Conservation (phyloP, 2,113 vertebrate genomes). For the Thalassarche chlororhynchos region DNA sequence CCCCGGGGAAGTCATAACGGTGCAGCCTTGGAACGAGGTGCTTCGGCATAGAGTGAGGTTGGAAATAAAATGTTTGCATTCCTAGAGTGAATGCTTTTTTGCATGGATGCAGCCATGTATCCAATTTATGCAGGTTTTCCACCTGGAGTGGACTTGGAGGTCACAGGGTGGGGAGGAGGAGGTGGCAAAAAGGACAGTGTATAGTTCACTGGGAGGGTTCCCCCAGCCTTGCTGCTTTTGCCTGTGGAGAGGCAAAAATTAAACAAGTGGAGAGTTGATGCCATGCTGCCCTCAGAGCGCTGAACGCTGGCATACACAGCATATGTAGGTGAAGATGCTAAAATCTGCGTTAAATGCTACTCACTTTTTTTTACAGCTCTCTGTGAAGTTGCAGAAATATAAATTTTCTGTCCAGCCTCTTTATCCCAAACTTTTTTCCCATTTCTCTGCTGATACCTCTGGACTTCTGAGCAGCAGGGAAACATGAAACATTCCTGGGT, state of each 20-base stretch:
- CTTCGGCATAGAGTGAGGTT: background rate
- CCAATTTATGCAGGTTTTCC: background rate
- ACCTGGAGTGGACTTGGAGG: background rate
- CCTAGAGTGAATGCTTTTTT: background rate
- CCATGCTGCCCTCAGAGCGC: background rate
- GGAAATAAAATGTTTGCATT: fast-evolving
- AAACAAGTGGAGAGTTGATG: background rate
- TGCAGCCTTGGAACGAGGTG: background rate
- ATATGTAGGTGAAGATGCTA: background rate
- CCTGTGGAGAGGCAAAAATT: background rate
- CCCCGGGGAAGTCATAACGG: background rate
- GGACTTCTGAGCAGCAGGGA: background rate
- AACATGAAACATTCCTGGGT: background rate
- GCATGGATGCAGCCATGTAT: background rate
- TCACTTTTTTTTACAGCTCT: background rate
- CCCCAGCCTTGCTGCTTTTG: background rate
- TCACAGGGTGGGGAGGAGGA: background rate
- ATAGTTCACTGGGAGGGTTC: background rate
- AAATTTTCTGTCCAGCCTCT: background rate
- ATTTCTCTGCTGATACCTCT: background rate
- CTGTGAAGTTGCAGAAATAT: background rate
- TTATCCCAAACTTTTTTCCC: background rate
- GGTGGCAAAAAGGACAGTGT: background rate
- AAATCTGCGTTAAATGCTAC: background rate
- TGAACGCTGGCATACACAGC: background rate